phyloP scores from a whole-genome alignment of 1,140 invertebrate species.

The Lutraria rhynchaena region DNA sequence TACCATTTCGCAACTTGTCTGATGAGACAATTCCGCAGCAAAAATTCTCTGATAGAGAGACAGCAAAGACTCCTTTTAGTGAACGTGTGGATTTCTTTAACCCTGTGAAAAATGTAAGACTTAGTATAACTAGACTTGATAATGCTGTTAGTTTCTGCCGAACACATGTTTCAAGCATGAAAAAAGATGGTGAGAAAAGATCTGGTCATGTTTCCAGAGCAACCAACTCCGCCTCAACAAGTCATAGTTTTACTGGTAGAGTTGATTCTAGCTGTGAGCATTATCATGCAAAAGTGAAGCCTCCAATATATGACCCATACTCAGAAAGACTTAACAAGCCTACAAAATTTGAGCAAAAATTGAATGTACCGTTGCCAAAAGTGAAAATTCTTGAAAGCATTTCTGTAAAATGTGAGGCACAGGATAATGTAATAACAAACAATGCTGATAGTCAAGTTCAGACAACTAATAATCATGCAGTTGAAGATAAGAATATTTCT shows the following conservation, averaged over 20 bases:
- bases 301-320: conserved; percentile 39
- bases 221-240: neutral
- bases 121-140: conserved; percentile 45
- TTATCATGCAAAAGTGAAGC: neutral
- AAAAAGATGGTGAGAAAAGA: conserved; percentile 11
- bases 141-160: conserved; percentile 57
- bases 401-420: neutral
- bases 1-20: conserved; percentile 1
- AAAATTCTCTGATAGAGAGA: neutral
- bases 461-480: neutral
- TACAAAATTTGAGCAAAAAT: conserved; percentile 52
- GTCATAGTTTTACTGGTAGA: neutral
- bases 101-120: conserved; percentile 14
- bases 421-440: neutral
- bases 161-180: conserved; percentile 3
- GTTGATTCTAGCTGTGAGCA: neutral
- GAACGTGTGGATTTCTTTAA: conserved; percentile 29
- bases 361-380: conserved; percentile 25
- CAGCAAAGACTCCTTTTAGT: neutral
- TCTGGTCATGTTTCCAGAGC: neutral
- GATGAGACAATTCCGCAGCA: neutral
- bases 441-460: neutral
- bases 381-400: conserved; percentile 45
- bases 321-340: conserved; percentile 24
- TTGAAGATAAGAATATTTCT: neutral